These are phyloP conservation scores for Lasioglossum oenotherae DNA, from an alignment of 2,888 invertebrate species.

Conservation along the genomic window DNA sequence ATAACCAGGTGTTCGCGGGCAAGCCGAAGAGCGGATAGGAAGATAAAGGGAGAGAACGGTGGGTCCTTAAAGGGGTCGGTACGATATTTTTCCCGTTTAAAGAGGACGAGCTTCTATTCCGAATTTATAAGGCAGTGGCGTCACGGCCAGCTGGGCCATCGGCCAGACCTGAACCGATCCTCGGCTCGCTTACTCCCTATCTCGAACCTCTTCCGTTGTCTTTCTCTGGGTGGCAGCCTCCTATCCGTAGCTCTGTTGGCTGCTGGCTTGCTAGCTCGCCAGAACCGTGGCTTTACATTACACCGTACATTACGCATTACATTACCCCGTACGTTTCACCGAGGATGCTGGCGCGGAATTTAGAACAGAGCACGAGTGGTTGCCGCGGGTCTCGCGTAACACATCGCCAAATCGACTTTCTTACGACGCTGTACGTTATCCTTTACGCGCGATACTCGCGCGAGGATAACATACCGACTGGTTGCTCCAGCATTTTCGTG, in stretches of 20 bases:
- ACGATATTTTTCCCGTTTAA: slow-evolving; percentile 68
- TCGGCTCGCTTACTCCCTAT: slow-evolving; percentile 40
- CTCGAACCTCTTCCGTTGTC: slow-evolving; percentile 25
- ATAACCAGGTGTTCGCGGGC: slow-evolving; percentile 60
- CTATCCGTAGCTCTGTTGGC: background rate
- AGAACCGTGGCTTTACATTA: slow-evolving; percentile 64
- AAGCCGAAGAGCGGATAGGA: slow-evolving; percentile 14
- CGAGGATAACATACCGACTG: slow-evolving; percentile 71
- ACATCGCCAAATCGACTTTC: slow-evolving; percentile 78
- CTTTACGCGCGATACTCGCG: slow-evolving; percentile 69
- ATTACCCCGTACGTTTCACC: slow-evolving; percentile 71
- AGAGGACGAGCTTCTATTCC: slow-evolving; percentile 69
- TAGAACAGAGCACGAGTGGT: slow-evolving; percentile 56
- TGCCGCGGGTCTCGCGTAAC: slow-evolving; percentile 62
- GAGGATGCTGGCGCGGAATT: slow-evolving; percentile 65
- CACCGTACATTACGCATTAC: slow-evolving; percentile 75
- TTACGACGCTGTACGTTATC: slow-evolving; percentile 72
- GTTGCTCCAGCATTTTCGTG: slow-evolving; percentile 67
- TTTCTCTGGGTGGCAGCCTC: background rate
- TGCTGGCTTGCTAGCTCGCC: slow-evolving; percentile 25
- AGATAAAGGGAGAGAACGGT: slow-evolving; percentile 17
- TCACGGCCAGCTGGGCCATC: slow-evolving; percentile 70
- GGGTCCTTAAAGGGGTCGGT: slow-evolving; percentile 66
- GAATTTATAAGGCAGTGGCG: slow-evolving; percentile 67
- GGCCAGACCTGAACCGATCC: slow-evolving; percentile 64